Conservation (phyloP, 1,140 invertebrate genomes). For the Arctopsyche grandis region DNA sequence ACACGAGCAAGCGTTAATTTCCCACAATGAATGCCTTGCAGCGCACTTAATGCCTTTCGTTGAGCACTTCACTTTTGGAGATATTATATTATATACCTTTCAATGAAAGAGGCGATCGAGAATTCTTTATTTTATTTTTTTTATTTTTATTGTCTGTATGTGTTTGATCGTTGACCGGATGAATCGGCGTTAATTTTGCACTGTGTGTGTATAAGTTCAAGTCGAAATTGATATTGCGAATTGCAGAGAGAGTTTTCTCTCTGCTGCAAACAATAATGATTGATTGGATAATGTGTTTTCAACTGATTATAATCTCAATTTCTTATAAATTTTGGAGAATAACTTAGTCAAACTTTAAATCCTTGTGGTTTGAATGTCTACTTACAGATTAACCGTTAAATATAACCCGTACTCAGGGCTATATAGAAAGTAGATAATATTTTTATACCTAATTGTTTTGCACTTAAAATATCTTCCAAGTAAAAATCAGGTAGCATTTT, state of each 20-base stretch:
- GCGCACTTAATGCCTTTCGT: conserved; percentile 13
- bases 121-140: background rate
- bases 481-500: too few relatives aligned
- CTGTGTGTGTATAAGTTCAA: background rate
- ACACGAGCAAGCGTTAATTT: conserved; percentile 31
- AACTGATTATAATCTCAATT: too few relatives aligned
- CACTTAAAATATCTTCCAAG: too few relatives aligned
- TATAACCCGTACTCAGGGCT: too few relatives aligned
- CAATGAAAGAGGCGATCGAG: conserved; percentile 15
- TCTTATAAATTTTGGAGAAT: too few relatives aligned
- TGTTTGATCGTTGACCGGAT: conserved; percentile 9
- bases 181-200: conserved; percentile 9
- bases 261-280: too few relatives aligned
- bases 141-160: background rate
- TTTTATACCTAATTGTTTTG: too few relatives aligned
- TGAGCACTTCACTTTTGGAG: background rate
- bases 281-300: too few relatives aligned
- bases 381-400: too few relatives aligned
- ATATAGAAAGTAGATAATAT: too few relatives aligned
- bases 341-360: too few relatives aligned
- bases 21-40: conserved; percentile 28
- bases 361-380: too few relatives aligned
- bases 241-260: background rate
- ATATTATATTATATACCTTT: background rate
- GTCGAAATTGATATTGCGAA: conserved; percentile 17